Conservation (phyloP, 30 jellyfish, hydroid and myxozoan species). For the Pelagia noctiluca region DNA sequence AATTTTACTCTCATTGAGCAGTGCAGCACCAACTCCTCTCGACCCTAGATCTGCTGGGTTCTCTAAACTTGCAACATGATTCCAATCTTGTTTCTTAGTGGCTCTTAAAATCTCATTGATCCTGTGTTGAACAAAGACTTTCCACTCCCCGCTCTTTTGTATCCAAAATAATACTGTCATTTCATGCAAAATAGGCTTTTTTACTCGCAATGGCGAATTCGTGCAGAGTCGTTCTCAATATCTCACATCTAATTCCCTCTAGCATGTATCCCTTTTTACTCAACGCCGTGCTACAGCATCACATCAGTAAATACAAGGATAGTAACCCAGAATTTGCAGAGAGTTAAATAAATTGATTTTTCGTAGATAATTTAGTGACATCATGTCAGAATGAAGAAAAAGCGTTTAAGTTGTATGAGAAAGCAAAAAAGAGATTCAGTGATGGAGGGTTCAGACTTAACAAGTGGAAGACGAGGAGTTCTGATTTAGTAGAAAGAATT, state of each 20-base stretch:
- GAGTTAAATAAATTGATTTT: not conserved
- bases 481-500: not conserved
- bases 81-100: no score
- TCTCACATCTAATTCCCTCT: no score
- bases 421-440: slow-evolving; percentile 19
- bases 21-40: slow-evolving; percentile 59
- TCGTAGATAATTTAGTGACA: slow-evolving; percentile 11
- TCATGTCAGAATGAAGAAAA: not conserved
- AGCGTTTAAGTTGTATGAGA: slow-evolving; percentile 9
- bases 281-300: slow-evolving; percentile 37
- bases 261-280: slow-evolving; percentile 35
- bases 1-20: slow-evolving; percentile 34
- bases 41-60: slow-evolving; percentile 73
- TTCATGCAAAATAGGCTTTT: no score
- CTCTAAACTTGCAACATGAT: no score
- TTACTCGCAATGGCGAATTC: no score
- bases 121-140: slow-evolving; percentile 13
- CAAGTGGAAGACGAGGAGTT: slow-evolving; percentile 10
- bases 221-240: no score
- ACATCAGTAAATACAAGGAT: slow-evolving; percentile 12
- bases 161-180: slow-evolving; percentile 60
- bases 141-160: slow-evolving; percentile 49
- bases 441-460: slow-evolving; percentile 3
- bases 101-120: slow-evolving; percentile 29
- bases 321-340: slow-evolving; percentile 35